These are phyloP conservation scores for Zootoca vivipara DNA, from an alignment of 2,113 vertebrate species.

Conservation along the genomic window DNA sequence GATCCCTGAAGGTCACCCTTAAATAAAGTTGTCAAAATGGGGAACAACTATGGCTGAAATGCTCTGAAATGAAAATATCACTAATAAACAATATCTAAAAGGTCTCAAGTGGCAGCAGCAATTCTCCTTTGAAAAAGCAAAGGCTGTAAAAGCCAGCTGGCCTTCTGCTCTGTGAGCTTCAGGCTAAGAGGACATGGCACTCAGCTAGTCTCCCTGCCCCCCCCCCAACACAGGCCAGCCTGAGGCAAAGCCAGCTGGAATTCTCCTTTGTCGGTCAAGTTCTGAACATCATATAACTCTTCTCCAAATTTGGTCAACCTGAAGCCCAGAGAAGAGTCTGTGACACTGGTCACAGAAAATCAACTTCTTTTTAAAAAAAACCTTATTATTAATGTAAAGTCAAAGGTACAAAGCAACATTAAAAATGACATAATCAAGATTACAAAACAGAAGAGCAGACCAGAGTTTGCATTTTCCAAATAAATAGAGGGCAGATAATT, in stretches of 20 bases:
- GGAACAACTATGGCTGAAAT: not conserved
- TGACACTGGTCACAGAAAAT: not conserved
- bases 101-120: constrained; percentile 26
- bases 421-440: too few species aligned
- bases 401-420: too few species aligned
- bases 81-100: not conserved
- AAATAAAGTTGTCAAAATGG: not conserved
- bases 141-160: constrained; percentile 57
- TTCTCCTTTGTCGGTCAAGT: constrained; percentile 25
- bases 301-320: constrained; percentile 26
- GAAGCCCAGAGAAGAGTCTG: not conserved
- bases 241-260: constrained; percentile 57
- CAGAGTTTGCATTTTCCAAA: too few species aligned
- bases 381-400: too few species aligned
- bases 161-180: constrained; percentile 52
- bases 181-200: constrained; percentile 55
- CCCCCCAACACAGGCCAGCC: constrained; percentile 38
- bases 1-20: not conserved
- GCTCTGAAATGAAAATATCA: too few species aligned
- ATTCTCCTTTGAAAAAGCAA: constrained; percentile 42
- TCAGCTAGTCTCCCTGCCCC: constrained; percentile 45
- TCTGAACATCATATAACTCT: constrained; percentile 41
- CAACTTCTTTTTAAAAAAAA: not conserved
- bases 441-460: too few species aligned
- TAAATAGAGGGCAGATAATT: too few species aligned